Conservation (phyloP, 2,113 vertebrate species). For the Platanista minor region DNA sequence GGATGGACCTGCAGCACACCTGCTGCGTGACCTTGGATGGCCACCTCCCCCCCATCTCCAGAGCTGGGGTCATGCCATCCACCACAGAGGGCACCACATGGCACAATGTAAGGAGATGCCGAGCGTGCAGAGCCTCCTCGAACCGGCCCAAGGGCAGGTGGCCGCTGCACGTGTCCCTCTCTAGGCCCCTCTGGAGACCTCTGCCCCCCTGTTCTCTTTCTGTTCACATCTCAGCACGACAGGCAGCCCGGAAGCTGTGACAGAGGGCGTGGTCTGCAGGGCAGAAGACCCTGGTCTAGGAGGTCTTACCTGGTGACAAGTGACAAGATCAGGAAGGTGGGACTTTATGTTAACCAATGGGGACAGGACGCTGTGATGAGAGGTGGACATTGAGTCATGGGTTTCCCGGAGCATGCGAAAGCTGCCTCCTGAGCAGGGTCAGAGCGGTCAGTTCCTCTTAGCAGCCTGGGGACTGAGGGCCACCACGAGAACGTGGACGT, state of each 20-base stretch:
- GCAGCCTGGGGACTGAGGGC: neutral
- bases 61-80: neutral
- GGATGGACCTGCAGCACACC: neutral
- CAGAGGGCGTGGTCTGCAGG: neutral
- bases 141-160: neutral
- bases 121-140: fast-evolving
- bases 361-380: neutral
- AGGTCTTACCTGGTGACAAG: neutral
- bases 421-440: neutral
- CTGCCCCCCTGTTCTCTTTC: too few species aligned
- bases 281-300: neutral
- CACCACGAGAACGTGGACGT: fast-evolving
- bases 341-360: too few species aligned
- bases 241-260: neutral
- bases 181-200: neutral
- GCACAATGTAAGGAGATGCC: fast-evolving
- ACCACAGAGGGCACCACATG: too few species aligned
- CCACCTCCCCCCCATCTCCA: neutral
- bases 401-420: too few species aligned
- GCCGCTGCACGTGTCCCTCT: neutral
- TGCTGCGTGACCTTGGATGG: too few species aligned
- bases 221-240: neutral
- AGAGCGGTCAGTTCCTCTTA: too few species aligned
- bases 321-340: neutral
- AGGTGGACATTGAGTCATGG: too few species aligned